phyloP scores from a whole-genome alignment of 2,797 vertebrate species.

The Thripadectes ignobilis region DNA sequence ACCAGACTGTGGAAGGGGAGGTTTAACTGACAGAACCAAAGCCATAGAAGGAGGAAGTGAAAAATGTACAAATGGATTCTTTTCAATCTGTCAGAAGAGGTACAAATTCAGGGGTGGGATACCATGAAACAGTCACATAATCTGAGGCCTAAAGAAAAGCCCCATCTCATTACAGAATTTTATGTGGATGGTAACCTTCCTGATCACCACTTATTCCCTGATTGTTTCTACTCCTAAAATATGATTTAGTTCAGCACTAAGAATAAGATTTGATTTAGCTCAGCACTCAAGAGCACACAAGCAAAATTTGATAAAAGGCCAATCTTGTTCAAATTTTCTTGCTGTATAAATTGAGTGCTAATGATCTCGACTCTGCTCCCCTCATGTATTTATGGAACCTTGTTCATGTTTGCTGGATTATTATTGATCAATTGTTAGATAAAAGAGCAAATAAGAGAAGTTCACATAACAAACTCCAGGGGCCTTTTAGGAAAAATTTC shows the following conservation, averaged over 20 bases:
- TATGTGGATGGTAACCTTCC: background rate
- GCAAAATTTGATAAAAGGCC: conserved; percentile 10
- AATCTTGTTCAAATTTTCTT: background rate
- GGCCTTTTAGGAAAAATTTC: background rate
- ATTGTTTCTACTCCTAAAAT: background rate
- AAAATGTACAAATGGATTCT: background rate
- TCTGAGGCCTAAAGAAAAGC: background rate
- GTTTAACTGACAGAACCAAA: background rate
- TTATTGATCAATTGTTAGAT: background rate
- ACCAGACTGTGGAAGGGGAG: accelerated
- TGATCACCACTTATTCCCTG: background rate
- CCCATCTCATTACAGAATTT: background rate
- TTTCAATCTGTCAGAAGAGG: background rate
- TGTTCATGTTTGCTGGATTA: conserved; percentile 4
- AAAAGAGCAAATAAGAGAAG: background rate
- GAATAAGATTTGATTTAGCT: conserved; percentile 9
- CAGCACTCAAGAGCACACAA: background rate
- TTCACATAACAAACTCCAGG: background rate
- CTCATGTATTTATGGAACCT: background rate
- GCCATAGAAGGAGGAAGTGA: background rate
- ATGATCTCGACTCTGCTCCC: background rate
- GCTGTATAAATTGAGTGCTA: conserved; percentile 7
- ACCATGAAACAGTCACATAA: background rate
- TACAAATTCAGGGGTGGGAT: background rate
- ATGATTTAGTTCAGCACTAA: background rate